Evolutionary conservation across 2,888 invertebrate species (phyloP), one percentile per base, ranked within the genome.

Genomic region (Rotaria macrura): DNA sequence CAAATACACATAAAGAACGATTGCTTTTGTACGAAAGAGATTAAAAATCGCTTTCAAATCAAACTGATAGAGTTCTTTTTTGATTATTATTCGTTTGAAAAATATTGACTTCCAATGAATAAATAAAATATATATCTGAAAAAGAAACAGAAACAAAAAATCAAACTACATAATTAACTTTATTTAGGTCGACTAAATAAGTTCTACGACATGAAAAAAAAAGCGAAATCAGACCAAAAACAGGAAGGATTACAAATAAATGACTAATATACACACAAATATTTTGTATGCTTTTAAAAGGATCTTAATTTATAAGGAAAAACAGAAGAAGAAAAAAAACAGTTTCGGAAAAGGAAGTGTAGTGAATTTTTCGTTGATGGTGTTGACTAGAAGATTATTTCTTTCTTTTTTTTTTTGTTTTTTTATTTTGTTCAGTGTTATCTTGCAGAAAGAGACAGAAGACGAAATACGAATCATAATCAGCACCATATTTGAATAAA

Each of bases 181-280:
- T 65, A 65, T 34, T 65, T 65, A 65, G 65, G 65, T 65, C 38
- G 65, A 29, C 65, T 65, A 65, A 65, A 65, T 29, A 65, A 65
- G 20, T 65, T 34, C 65, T 65, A 65, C 65, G 34, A 20, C 34
- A 65, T 12, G 20, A 34, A 34, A 65, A 65, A 20, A 1, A 65
- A 65, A 65, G 38, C 20, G 12, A 20, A 34, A 65, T 65, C 65
- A 65, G 65, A 65, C 65, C 65, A 34, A 65, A n/a, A 65, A 65
- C 65, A 65, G 65, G 65, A 65, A 38, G 65, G 65, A 65, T 65
- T 65, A 34, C 65, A 65, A 20, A 65, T 65, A 65, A 65, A 65
- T 65, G 65, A 65, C 65, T 65, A 65, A 65, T 65, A 34, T 65
- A 65, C 65, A 65, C 6, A 65, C 65, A 65, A 65, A 65, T 65